Evolutionary conservation across 2,797 vertebrate genomes (phyloP).

Genomic region (Euthynnus affinis): DNA sequence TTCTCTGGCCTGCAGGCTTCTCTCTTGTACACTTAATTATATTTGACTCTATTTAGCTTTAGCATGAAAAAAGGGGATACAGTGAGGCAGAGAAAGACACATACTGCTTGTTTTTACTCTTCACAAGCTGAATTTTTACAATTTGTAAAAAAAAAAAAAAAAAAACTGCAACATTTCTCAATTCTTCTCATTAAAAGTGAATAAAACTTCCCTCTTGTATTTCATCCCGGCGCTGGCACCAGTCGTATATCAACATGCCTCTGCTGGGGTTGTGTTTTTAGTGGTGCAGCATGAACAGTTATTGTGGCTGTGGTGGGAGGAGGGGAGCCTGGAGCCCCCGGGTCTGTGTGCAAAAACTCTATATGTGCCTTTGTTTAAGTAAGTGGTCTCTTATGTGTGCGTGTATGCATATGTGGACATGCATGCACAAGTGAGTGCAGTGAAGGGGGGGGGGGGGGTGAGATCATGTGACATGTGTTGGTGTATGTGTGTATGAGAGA

Average conservation of each 20-base stretch:
- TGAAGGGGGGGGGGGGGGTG: not conserved
- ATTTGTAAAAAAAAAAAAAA: slow-evolving; percentile 16
- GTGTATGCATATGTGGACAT: slow-evolving; percentile 39
- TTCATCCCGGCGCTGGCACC: slow-evolving; percentile 37
- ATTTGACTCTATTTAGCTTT: slow-evolving; percentile 26
- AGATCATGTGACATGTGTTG: slow-evolving; percentile 51
- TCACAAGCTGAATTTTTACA: slow-evolving; percentile 8
- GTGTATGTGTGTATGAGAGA: slow-evolving; percentile 14
- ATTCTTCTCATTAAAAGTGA: slow-evolving; percentile 30
- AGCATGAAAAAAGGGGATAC: slow-evolving; percentile 11
- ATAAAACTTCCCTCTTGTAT: slow-evolving; percentile 5
- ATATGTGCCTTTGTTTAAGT: slow-evolving; percentile 69
- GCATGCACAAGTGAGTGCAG: slow-evolving; percentile 34
- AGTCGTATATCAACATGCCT: slow-evolving; percentile 46
- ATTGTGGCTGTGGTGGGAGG: slow-evolving; percentile 57
- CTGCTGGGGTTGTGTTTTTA: slow-evolving; percentile 60
- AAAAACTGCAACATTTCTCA: not conserved
- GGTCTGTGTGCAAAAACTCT: slow-evolving; percentile 66
- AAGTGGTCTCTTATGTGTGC: slow-evolving; percentile 43
- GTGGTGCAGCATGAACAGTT: slow-evolving; percentile 53
- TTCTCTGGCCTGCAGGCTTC: slow-evolving; percentile 55
- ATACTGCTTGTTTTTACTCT: slow-evolving; percentile 19
- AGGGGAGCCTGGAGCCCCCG: slow-evolving; percentile 58
- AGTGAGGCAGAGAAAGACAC: slow-evolving; percentile 10
- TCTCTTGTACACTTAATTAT: slow-evolving; percentile 48